Base-by-base conservation (phyloP, 2,797 vertebrate genomes). In the Danio albolineatus region DNA sequence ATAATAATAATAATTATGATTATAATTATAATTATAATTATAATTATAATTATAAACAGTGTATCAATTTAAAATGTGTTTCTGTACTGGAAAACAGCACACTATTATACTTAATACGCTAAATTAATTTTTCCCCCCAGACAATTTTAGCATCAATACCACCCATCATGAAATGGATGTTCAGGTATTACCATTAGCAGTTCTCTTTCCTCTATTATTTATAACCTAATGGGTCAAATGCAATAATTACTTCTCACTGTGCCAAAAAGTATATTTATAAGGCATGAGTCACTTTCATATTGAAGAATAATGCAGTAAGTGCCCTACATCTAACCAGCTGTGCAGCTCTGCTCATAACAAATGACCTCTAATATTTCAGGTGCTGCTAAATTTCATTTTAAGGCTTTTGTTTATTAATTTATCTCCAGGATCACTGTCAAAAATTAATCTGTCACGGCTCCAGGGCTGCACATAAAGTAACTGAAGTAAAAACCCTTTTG, bases 361-460 rank as follows among this genome's bases (percentile, higher is more conserved):
- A 73, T 7, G 3, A 36, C 36, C 13, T 57, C 17, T 21, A 44
- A 43, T 62, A 9, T 21, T 10, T n/a, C 19, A 73, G 12, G 7
- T 21, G 54, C 54, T 43, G 73, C 14, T 59, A 28, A 10, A 69
- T 38, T 51, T 36, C 28, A 53, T 57, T 57, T 57, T 12, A 57
- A 28, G 54, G 19, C 17, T 54, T 54, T 67, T 49, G 64, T 66
- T 49, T 46, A 7, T 66, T 49, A 5, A 67, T 49, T 39, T 69
- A n/a, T 51, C 19, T 19, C 13, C 14, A 48, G 19, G 19, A 21
- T 13, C 64, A 28, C 19, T 8, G 44, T 0, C 13, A 69, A 67
- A 51, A 69, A 48, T 51, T 5, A n/a, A 17, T 53, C 9, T 38
- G 36, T 69, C 21, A 16, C n/a, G 4, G 51, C 46, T 51, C 6